phyloP scores from a whole-genome alignment of 1,140 invertebrate species.

The Homalodisca vitripennis region DNA sequence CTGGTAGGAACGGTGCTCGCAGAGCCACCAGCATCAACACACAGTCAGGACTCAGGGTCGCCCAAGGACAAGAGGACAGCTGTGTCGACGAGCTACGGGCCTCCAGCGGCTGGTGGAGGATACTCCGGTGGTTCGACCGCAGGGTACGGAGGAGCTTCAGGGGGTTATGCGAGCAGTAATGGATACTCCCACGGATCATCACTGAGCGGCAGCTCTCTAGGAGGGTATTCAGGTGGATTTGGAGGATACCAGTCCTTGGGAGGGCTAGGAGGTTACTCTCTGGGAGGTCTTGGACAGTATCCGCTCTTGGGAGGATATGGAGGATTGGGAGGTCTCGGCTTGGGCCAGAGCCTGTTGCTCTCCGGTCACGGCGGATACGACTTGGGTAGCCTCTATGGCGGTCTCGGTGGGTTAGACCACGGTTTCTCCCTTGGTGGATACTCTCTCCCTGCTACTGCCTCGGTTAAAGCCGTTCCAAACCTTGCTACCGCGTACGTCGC shows the following conservation, averaged over 20 bases:
- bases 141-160: constrained; percentile 1
- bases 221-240: background rate
- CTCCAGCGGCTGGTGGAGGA: background rate
- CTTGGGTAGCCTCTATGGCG: constrained; percentile 7
- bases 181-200: background rate
- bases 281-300: constrained; percentile 4
- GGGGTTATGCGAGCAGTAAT: background rate
- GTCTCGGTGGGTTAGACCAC: constrained; percentile 1
- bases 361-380: constrained; percentile 3
- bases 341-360: background rate
- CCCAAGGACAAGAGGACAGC: constrained; percentile 11
- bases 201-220: no score
- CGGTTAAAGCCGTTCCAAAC: background rate
- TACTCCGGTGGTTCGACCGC: background rate
- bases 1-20: background rate
- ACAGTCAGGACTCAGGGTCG: background rate
- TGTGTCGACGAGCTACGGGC: background rate
- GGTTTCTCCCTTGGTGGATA: constrained; percentile 1
- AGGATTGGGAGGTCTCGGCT: constrained; percentile 1
- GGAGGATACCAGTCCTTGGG: background rate
- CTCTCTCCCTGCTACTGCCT: background rate
- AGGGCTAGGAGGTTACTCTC: background rate
- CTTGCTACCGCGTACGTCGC: constrained; percentile 10
- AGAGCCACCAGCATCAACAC: background rate
- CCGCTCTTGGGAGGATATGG: constrained; percentile 11